Evolutionary conservation across 1,140 invertebrate species (phyloP).

Genomic region (Apis cerana): DNA sequence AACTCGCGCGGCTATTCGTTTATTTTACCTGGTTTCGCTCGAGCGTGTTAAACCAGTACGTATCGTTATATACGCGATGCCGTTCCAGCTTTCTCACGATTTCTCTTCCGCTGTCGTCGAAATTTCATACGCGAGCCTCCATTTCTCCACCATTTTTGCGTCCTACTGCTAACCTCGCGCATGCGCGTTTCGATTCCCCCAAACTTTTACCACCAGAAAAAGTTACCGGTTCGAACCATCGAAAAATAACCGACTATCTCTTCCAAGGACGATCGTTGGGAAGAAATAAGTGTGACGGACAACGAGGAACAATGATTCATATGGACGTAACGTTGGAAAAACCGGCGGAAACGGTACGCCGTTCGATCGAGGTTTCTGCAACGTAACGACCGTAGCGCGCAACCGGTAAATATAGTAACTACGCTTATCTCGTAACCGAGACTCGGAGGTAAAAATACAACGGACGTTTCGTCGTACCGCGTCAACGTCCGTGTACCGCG

Average conservation of each 20-base stretch:
- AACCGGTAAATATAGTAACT: constrained; percentile 38
- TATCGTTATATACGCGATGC: constrained; percentile 26
- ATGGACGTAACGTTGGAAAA: background rate
- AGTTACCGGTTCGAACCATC: too few relatives aligned
- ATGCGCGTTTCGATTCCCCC: too few relatives aligned
- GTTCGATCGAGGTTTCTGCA: constrained; percentile 18
- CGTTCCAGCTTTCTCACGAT: constrained; percentile 33
- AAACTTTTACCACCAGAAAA: too few relatives aligned
- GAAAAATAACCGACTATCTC: too few relatives aligned
- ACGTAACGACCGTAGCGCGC: constrained; percentile 12
- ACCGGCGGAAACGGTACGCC: constrained; percentile 19
- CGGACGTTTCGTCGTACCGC: too few relatives aligned
- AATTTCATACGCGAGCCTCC: background rate
- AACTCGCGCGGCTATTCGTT: background rate
- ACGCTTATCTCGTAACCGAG: background rate
- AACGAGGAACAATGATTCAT: background rate
- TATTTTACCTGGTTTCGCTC: background rate
- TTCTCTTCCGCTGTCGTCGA: background rate
- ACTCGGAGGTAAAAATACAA: constrained; percentile 13
- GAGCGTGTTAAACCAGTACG: background rate
- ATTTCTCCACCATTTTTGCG: too few relatives aligned
- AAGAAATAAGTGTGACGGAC: background rate
- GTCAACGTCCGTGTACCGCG: too few relatives aligned
- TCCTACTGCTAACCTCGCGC: too few relatives aligned
- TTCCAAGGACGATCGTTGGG: background rate